Evolutionary conservation across 2,797 vertebrate genomes (phyloP).

Genomic region (Aeoliscus strigatus): DNA sequence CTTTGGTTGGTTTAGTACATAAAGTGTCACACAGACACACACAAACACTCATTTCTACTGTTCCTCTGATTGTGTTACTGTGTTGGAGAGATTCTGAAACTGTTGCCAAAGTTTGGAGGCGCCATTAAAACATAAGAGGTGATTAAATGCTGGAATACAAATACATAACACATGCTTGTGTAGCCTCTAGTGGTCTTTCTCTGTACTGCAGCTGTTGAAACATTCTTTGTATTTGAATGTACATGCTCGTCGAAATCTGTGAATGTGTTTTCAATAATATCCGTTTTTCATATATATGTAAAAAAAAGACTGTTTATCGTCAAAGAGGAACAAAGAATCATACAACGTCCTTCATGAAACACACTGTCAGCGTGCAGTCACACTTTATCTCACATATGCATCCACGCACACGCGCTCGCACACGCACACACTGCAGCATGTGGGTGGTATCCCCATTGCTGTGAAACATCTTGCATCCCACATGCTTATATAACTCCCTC

Average conservation of each 20-base stretch:
- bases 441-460: conserved; percentile 61
- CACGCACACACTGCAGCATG: conserved; percentile 39
- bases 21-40: too few relatives aligned
- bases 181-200: conserved; percentile 43
- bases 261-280: neutral
- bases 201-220: conserved; percentile 16
- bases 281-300: neutral
- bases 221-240: neutral
- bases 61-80: neutral
- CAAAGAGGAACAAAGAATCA: conserved; percentile 6
- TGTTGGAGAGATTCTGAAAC: neutral
- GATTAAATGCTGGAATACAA: too few relatives aligned
- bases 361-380: conserved; percentile 29
- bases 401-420: conserved; percentile 19
- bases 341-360: conserved; percentile 3
- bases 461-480: conserved; percentile 74
- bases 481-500: conserved; percentile 74
- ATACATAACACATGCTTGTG: conserved; percentile 7
- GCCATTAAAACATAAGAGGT: too few relatives aligned
- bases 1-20: too few relatives aligned
- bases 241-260: neutral
- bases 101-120: neutral
- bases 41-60: too few relatives aligned
- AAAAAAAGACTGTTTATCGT: neutral
- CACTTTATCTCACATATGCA: conserved; percentile 56